A percentile compares a stretch with the other conserved stretches of the same genome.
phyloP scores from a whole-genome alignment of 2,113 vertebrate genomes.

The Smithornis capensis region DNA sequence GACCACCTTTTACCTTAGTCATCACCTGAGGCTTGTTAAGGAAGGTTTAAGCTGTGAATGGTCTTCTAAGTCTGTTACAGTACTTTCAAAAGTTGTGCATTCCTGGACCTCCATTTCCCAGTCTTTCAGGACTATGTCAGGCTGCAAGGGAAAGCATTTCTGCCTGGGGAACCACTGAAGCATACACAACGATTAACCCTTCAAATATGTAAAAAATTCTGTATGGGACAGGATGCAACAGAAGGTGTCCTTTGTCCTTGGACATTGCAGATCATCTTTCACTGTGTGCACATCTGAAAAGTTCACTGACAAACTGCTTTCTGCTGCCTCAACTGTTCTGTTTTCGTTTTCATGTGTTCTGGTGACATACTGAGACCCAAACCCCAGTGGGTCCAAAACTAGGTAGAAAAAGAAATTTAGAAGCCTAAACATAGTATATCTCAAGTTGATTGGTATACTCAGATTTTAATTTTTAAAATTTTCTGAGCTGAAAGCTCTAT shows the following conservation, averaged over 20 bases:
- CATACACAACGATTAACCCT: not conserved
- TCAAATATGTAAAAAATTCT: not conserved
- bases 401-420: not conserved
- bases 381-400: not conserved
- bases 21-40: not conserved
- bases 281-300: fast-evolving
- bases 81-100: not conserved
- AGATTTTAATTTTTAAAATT: not conserved
- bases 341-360: not conserved
- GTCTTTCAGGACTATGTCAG: not conserved
- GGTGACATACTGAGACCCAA: not conserved
- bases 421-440: not conserved
- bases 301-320: not conserved
- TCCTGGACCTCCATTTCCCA: not conserved
- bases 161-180: not conserved
- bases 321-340: not conserved
- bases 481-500: not conserved
- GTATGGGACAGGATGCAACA: not conserved
- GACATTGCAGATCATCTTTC: not conserved
- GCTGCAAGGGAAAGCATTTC: not conserved
- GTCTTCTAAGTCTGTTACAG: not conserved
- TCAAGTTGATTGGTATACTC: not conserved
- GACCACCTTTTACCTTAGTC: not conserved
- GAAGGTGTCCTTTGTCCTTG: not conserved
- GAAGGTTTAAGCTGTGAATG: not conserved